Evolutionary conservation across 2,797 vertebrate genomes (phyloP).

Genomic region (Mormyrus hasselquistii): DNA sequence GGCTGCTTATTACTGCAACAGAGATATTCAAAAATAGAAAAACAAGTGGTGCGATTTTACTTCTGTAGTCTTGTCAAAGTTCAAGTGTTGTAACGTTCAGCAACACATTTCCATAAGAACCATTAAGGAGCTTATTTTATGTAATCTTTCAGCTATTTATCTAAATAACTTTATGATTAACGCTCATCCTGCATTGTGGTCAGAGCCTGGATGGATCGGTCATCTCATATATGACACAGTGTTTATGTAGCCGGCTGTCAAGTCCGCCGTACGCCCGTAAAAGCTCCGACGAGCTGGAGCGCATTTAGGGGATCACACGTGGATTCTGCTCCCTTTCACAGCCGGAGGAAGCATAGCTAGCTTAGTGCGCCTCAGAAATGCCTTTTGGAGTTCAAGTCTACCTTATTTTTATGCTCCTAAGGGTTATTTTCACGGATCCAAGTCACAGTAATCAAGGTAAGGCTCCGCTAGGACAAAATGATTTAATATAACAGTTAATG

Average conservation of each 20-base stretch:
- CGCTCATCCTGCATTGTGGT: neutral
- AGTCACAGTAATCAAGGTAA: slow-evolving; percentile 60
- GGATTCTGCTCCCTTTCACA: slow-evolving; percentile 18
- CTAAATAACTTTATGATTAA: neutral
- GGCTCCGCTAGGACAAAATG: neutral
- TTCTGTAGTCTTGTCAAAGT: slow-evolving; percentile 1
- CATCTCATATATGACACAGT: neutral
- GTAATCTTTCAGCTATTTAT: neutral
- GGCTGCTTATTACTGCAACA: neutral
- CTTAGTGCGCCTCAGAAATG: slow-evolving; percentile 55
- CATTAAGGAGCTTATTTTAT: neutral
- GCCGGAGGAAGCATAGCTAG: slow-evolving; percentile 20
- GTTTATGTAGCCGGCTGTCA: neutral
- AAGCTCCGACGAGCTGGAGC: slow-evolving; percentile 24
- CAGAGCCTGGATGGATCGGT: neutral
- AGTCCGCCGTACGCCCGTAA: neutral
- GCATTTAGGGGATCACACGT: neutral
- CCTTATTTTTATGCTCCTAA: slow-evolving; percentile 50
- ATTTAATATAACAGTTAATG: neutral
- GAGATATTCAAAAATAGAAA: neutral
- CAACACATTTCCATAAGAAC: neutral
- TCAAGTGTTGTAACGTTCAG: neutral
- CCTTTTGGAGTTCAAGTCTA: slow-evolving; percentile 48
- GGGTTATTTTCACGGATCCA: slow-evolving; percentile 45
- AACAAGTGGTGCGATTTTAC: neutral